Percentiles rank a stretch among this genome's conserved stretches.
These are phyloP conservation scores for Pyxicephalus adspersus DNA, from an alignment of 2,113 vertebrate species.

Conservation along the genomic window DNA sequence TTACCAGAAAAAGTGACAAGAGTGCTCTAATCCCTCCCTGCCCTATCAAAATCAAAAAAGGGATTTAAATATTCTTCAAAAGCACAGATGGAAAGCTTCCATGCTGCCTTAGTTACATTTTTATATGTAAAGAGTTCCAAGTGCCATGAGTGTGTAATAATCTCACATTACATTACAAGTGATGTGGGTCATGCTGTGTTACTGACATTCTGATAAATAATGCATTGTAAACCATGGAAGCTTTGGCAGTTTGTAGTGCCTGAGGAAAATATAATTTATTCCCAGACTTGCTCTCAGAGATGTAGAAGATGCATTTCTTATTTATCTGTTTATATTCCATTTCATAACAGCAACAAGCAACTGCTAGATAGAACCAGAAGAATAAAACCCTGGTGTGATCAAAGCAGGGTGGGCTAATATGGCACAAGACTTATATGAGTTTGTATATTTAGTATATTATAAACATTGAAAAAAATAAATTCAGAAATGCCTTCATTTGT, in stretches of 20 bases:
- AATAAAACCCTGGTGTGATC: neutral
- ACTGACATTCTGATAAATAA: slow-evolving; percentile 41
- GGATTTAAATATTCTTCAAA: neutral
- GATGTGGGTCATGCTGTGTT: slow-evolving; percentile 24
- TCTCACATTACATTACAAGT: slow-evolving; percentile 9
- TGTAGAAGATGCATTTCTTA: slow-evolving; percentile 8
- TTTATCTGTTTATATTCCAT: slow-evolving; percentile 29
- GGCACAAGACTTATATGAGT: too few species aligned
- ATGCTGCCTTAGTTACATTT: neutral
- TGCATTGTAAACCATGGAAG: slow-evolving; percentile 1
- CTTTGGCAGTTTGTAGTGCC: slow-evolving; percentile 3
- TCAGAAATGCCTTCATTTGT: too few species aligned
- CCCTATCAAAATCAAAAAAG: too few species aligned
- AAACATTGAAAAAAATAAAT: too few species aligned
- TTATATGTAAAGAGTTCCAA: neutral
- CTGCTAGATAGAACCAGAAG: neutral
- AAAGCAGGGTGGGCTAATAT: neutral
- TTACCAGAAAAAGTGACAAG: too few species aligned
- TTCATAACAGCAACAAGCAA: slow-evolving; percentile 16
- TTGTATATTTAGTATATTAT: too few species aligned
- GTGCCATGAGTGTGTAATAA: slow-evolving; percentile 11
- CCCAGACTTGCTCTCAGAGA: slow-evolving; percentile 10
- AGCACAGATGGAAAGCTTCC: neutral
- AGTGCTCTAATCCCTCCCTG: too few species aligned
- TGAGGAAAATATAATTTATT: slow-evolving; percentile 36